Evolutionary conservation across 1,140 invertebrate species (phyloP), one percentile per base, ranked within the genome.

Genomic region (Trichonephila inaurata): DNA sequence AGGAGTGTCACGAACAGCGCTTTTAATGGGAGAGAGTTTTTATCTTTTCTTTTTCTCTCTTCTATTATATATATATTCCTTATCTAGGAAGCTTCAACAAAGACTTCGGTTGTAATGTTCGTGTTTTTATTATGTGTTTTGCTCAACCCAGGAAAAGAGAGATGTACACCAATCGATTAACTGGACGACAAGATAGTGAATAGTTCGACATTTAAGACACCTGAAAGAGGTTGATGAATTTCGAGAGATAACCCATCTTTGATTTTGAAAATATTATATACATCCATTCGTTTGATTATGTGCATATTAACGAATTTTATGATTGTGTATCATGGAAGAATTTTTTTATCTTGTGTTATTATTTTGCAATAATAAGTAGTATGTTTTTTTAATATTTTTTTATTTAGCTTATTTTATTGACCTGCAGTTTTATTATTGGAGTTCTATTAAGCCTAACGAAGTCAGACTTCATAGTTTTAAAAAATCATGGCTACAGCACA

Each of bases 1-100:
- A 89, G 33, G 33, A 89, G 40, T 64, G 87, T 89, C 87, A 89
- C 87, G 87, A 89, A 89, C 82, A 28, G 19, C n/a, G 33, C 44
- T 69, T 28, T 44, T 89, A 87, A 87, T 87, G 60, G 61, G 58
- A 87, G 28, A 51, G 51, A 51, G 10, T 51, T 83, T 83, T n/a
- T 14, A 77, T 28, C 44, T 40, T 28, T 33, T 87, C 62, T 87
- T 87, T 61, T 58, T 51, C 18, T 72, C 19, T 51, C 33, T 24
- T 64, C 77, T 82, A 44, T 82, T 77, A 77, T 77, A 24, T 77
- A 72, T 77, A 77, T 77, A 40, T 77, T 40, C 66, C 28, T 77
- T 77, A 77, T 77, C 72, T 77, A 77, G 12, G 33, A 19, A 28
- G 18, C 33, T 77, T 33, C 28, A 24, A 28, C 28, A 28, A 77